Conservation (phyloP, 2,888 invertebrate species). For the Acholoe squamosa region DNA sequence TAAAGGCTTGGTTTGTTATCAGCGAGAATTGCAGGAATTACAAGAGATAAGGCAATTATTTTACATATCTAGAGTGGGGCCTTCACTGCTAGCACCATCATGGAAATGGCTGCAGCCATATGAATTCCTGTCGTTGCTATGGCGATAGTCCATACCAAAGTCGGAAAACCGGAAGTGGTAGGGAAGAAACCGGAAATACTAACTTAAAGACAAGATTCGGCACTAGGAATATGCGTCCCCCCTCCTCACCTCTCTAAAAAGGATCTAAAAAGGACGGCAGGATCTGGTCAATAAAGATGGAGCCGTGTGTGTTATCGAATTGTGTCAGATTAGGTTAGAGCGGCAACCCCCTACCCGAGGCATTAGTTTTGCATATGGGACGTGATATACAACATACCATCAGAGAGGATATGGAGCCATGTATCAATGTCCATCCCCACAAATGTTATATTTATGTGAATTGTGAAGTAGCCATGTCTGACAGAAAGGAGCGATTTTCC, state of each 20-base stretch:
- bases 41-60: slow-evolving; percentile 10
- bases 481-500: no score
- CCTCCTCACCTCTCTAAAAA: no score
- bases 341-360: not conserved
- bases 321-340: not conserved
- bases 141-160: not conserved
- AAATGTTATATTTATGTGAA: no score
- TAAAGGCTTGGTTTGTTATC: slow-evolving; percentile 16
- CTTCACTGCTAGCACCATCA: not conserved
- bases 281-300: not conserved
- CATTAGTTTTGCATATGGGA: not conserved
- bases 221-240: no score
- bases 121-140: not conserved
- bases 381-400: not conserved
- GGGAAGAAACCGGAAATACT: not conserved
- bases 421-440: no score
- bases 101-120: not conserved
- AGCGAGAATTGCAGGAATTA: not conserved
- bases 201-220: no score
- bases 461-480: no score
- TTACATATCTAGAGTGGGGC: not conserved
- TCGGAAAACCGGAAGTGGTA: not conserved
- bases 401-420: no score
- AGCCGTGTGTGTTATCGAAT: not conserved
- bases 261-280: not conserved